Evolutionary conservation across 2,797 vertebrate species (phyloP).

Genomic region (Meriones psammophilus): DNA sequence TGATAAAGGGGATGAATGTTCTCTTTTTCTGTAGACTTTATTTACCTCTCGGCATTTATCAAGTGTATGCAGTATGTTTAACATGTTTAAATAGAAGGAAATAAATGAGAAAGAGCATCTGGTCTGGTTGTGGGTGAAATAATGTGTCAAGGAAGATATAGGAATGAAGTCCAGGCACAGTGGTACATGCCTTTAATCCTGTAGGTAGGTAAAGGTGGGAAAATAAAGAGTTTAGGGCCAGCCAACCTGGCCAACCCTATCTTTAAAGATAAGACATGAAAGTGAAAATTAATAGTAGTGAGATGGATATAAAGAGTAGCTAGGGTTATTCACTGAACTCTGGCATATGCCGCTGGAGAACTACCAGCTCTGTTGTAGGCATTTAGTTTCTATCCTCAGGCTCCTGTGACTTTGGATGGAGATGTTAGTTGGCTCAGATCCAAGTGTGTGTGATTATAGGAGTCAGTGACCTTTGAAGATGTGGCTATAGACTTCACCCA

Average conservation of each 20-base stretch:
- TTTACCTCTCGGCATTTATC: background rate
- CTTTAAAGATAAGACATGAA: background rate
- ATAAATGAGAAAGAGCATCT: background rate
- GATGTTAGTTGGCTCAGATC: background rate
- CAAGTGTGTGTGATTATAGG: conserved; percentile 49
- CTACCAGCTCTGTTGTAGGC: background rate
- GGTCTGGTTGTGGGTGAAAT: background rate
- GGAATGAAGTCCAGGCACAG: background rate
- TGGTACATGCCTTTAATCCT: background rate
- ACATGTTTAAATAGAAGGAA: background rate
- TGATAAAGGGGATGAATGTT: background rate
- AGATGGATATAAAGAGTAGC: background rate
- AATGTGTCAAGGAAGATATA: background rate
- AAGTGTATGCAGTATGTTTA: background rate
- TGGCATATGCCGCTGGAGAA: background rate
- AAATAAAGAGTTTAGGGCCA: background rate
- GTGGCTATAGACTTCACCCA: conserved; percentile 58
- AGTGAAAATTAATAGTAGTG: background rate
- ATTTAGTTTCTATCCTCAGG: background rate
- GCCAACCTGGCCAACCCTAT: background rate
- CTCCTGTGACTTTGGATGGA: background rate
- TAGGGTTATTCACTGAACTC: background rate
- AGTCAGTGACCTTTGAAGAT: conserved; percentile 66
- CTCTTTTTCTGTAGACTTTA: background rate
- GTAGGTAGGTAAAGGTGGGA: background rate